These are phyloP conservation scores for Drosophila cognata DNA, from an alignment of 2,888 invertebrate species.

Conservation along the genomic window DNA sequence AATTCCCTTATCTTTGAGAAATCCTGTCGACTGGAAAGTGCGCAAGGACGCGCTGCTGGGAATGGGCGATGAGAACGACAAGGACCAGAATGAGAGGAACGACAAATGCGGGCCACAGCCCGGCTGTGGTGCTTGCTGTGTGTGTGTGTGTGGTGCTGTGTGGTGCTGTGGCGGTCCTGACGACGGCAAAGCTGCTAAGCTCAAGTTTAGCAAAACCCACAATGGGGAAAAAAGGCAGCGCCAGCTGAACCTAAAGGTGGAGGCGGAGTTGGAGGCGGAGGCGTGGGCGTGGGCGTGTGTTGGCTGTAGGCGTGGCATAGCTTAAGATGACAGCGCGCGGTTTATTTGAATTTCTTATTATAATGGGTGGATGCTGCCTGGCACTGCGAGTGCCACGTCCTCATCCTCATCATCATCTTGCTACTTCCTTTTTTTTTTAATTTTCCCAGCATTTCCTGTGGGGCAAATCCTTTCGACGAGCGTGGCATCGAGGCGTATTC, in stretches of 20 bases:
- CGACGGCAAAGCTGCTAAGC: slow-evolving; percentile 78
- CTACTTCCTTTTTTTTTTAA: slow-evolving; percentile 48
- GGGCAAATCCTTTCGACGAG: slow-evolving; percentile 65
- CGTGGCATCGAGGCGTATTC: slow-evolving; percentile 57
- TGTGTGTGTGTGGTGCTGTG: slow-evolving; percentile 2
- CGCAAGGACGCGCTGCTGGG: slow-evolving; percentile 72
- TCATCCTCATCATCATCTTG: slow-evolving; percentile 11
- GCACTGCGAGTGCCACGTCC: slow-evolving; percentile 19
- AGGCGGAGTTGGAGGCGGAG: not conserved
- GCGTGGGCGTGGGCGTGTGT: slow-evolving; percentile 61
- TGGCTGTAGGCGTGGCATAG: slow-evolving; percentile 75
- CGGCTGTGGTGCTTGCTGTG: not conserved
- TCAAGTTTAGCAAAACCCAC: slow-evolving; percentile 81
- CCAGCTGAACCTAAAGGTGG: slow-evolving; percentile 46
- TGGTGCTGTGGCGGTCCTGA: slow-evolving; percentile 34
- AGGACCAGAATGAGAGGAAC: slow-evolving; percentile 52
- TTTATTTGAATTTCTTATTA: slow-evolving; percentile 83
- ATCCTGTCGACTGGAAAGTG: slow-evolving; percentile 84
- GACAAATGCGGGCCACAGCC: slow-evolving; percentile 70
- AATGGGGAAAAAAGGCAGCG: slow-evolving; percentile 43
- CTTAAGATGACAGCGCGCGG: slow-evolving; percentile 83
- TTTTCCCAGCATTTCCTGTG: slow-evolving; percentile 55
- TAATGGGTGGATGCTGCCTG: slow-evolving; percentile 42
- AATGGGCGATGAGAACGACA: slow-evolving; percentile 44
- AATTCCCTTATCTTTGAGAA: slow-evolving; percentile 87